A percentile compares a stretch with the other conserved stretches of the same genome.
phyloP scores from a whole-genome alignment of 92 coral and sea anemone genomes.

The Phenganax marumi region DNA sequence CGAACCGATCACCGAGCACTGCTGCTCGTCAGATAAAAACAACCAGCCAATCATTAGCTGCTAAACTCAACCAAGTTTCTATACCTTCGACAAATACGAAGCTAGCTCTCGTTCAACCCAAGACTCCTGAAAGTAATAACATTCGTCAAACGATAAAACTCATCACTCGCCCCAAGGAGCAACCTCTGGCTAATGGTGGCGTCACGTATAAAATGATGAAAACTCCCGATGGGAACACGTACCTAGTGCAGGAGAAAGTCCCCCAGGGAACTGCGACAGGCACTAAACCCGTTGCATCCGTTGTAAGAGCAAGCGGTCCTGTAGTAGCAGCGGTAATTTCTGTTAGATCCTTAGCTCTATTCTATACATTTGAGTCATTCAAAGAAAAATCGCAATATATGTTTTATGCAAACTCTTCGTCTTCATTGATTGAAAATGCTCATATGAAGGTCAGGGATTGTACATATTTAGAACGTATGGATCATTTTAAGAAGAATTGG shows the following conservation, averaged over 20 bases:
- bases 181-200: neutral
- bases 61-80: slow-evolving; percentile 13
- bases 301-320: neutral
- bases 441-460: no score
- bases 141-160: neutral
- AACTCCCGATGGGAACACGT: slow-evolving; percentile 13
- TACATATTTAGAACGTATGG: no score
- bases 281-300: neutral
- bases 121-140: neutral
- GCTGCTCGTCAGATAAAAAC: neutral
- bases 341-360: neutral
- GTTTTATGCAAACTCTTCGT: neutral
- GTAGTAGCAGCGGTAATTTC: neutral
- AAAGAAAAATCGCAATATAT: neutral
- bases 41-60: neutral
- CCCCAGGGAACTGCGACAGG: neutral
- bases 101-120: neutral
- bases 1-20: neutral
- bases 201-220: slow-evolving; percentile 29
- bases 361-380: no score
- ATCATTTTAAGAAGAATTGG: no score
- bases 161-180: neutral
- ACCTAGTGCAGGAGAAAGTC: slow-evolving; percentile 25
- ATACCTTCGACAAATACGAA: neutral
- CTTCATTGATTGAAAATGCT: no score